These are phyloP conservation scores for Drosophila orosa DNA, from an alignment of 1,140 invertebrate genomes.

Conservation along the genomic window DNA sequence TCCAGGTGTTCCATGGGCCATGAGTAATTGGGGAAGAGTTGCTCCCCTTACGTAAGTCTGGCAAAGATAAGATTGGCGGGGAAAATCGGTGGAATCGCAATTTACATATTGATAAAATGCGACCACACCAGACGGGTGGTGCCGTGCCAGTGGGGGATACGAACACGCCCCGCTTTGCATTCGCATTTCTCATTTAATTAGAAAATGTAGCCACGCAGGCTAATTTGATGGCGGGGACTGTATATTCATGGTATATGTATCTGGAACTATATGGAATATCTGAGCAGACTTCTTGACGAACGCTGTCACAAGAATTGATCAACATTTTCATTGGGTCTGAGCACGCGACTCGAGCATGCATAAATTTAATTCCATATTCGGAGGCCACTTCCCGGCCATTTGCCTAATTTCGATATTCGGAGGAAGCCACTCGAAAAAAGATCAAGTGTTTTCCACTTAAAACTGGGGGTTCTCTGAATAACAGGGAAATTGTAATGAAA, in stretches of 20 bases:
- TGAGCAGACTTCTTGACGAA: slow-evolving; percentile 27
- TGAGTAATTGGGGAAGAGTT: slow-evolving; percentile 36
- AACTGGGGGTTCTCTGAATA: background rate
- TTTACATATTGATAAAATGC: slow-evolving; percentile 54
- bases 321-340: slow-evolving; percentile 62
- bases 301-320: slow-evolving; percentile 65
- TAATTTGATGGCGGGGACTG: slow-evolving; percentile 47
- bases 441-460: slow-evolving; percentile 4
- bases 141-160: slow-evolving; percentile 3
- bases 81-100: slow-evolving; percentile 31
- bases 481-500: background rate
- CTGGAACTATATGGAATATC: background rate
- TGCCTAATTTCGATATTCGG: slow-evolving; percentile 29
- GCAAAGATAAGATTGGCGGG: slow-evolving; percentile 43
- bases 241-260: background rate
- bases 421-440: slow-evolving; percentile 2
- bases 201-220: slow-evolving; percentile 58
- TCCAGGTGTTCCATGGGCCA: slow-evolving; percentile 47
- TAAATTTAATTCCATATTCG: slow-evolving; percentile 62
- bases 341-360: slow-evolving; percentile 70
- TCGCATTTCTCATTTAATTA: slow-evolving; percentile 61
- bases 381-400: slow-evolving; percentile 42
- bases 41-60: slow-evolving; percentile 44
- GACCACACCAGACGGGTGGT: slow-evolving; percentile 25
- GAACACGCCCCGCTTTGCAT: slow-evolving; percentile 61